Evolutionary conservation across 92 coral and sea anemone species (phyloP).

Genomic region (Palythoa grandiflora): DNA sequence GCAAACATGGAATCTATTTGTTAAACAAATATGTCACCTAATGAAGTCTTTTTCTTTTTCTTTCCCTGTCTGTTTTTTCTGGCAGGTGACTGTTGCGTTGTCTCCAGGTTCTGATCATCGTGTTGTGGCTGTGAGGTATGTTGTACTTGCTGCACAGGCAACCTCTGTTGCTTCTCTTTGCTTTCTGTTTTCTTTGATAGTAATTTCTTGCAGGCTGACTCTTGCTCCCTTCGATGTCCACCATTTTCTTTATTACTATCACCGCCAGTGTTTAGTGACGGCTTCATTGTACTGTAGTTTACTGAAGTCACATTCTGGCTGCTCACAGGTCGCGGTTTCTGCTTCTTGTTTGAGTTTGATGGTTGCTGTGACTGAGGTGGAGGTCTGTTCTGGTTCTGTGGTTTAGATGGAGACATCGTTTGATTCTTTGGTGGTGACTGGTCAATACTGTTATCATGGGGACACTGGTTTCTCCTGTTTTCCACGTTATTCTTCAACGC

Average conservation of each 20-base stretch:
- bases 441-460: neutral
- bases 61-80: slow-evolving; percentile 28
- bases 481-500: slow-evolving; percentile 1
- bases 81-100: slow-evolving; percentile 10
- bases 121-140: slow-evolving; percentile 12
- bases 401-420: neutral
- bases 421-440: slow-evolving; percentile 16
- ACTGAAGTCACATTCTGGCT: neutral
- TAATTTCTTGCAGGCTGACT: neutral
- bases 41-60: slow-evolving; percentile 40
- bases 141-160: slow-evolving; percentile 17
- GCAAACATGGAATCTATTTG: too few species aligned
- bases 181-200: neutral
- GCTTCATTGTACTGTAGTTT: slow-evolving; percentile 8
- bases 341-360: slow-evolving; percentile 15
- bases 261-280: neutral
- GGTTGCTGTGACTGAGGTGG: slow-evolving; percentile 17
- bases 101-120: neutral
- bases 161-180: slow-evolving; percentile 8
- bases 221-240: slow-evolving; percentile 32
- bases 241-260: slow-evolving; percentile 40
- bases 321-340: neutral
- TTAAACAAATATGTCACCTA: neutral
- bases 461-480: slow-evolving; percentile 10
- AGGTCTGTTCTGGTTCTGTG: slow-evolving; percentile 31